phyloP scores from a whole-genome alignment of 2,113 vertebrate species.

The Archilochus colubris region DNA sequence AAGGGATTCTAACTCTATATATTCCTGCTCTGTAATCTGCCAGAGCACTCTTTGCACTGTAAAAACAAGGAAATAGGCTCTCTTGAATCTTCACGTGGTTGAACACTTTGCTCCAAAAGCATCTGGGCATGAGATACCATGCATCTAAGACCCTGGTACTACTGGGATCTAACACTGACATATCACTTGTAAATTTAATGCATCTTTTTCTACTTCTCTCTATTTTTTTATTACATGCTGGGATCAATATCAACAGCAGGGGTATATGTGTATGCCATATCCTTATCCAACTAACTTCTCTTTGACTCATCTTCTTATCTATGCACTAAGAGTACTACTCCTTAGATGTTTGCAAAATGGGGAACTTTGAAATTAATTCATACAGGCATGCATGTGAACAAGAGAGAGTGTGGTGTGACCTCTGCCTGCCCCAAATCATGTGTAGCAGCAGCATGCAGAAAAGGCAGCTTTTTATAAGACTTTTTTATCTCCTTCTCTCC shows the following conservation, averaged over 20 bases:
- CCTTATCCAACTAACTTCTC: slow-evolving; percentile 10
- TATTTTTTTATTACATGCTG: background rate
- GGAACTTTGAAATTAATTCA: slow-evolving; percentile 43
- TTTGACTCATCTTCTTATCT: slow-evolving; percentile 3
- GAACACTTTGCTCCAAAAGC: slow-evolving; percentile 7
- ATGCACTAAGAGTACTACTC: background rate
- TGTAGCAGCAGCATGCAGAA: slow-evolving; percentile 41
- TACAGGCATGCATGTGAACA: background rate
- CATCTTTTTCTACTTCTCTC: background rate
- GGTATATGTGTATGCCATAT: background rate
- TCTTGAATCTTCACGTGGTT: background rate
- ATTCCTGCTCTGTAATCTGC: slow-evolving; percentile 47
- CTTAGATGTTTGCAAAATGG: slow-evolving; percentile 29
- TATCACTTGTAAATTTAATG: background rate
- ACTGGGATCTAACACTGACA: background rate
- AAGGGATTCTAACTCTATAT: slow-evolving; percentile 48
- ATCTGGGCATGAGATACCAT: background rate
- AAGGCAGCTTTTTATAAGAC: background rate
- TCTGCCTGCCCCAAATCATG: slow-evolving; percentile 1
- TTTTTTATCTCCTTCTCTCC: background rate
- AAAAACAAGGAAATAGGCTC: slow-evolving; percentile 37
- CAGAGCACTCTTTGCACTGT: background rate
- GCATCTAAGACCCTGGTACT: background rate
- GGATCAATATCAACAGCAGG: background rate
- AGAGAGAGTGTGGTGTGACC: slow-evolving; percentile 1